Evolutionary conservation across 2,113 vertebrate genomes (phyloP).

Genomic region (Phalacrocorax pelagicus): DNA sequence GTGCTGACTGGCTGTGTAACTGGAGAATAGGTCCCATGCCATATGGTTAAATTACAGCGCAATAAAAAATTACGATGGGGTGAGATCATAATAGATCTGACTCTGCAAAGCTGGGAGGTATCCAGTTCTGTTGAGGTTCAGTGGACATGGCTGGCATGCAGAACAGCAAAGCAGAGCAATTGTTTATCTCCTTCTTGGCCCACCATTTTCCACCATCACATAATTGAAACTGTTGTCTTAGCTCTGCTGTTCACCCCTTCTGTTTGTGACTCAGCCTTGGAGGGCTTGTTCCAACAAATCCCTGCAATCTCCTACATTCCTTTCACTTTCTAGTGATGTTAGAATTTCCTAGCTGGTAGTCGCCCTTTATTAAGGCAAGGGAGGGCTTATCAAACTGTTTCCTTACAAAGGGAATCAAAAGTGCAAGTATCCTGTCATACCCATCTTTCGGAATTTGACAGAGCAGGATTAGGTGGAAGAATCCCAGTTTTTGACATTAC

Average conservation of each 20-base stretch:
- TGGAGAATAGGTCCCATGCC: not conserved
- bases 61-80: not conserved
- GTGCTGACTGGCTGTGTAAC: not conserved
- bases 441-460: not conserved
- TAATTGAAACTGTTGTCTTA: not conserved
- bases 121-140: not conserved
- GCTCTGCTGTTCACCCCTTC: not conserved
- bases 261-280: not conserved
- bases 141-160: not conserved
- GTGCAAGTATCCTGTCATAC: slow-evolving; percentile 24
- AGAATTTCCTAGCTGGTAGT: not conserved
- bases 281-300: not conserved
- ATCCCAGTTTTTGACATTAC: not conserved
- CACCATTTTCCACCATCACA: not conserved
- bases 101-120: not conserved
- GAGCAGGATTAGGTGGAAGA: not conserved
- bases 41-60: not conserved
- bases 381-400: not conserved
- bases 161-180: not conserved
- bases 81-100: not conserved
- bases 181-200: not conserved
- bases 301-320: not conserved
- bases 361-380: not conserved
- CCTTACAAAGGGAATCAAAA: not conserved
- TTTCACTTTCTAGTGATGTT: not conserved